Conservation (phyloP, 2,888 invertebrate species). For the Macrosiphum euphorbiae region DNA sequence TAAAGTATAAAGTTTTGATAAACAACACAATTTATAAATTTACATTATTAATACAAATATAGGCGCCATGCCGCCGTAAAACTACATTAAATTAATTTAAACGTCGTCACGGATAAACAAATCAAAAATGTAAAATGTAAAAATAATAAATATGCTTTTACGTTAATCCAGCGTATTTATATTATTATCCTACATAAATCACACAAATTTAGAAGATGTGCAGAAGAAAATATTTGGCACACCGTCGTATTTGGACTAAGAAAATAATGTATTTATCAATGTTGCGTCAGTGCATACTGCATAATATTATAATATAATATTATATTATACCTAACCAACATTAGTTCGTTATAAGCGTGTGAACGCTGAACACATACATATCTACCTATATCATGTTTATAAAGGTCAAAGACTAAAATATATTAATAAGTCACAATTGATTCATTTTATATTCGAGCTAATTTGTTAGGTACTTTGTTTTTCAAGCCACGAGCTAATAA, state of each 20-base stretch:
- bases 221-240: slow-evolving; percentile 25
- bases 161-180: not conserved
- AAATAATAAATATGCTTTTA: slow-evolving; percentile 2
- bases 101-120: not conserved
- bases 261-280: slow-evolving; percentile 19
- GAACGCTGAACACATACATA: not conserved
- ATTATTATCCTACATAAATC: slow-evolving; percentile 17
- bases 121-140: slow-evolving; percentile 6
- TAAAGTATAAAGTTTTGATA: not conserved
- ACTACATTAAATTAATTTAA: not conserved
- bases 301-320: not conserved
- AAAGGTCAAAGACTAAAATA: not conserved
- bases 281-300: not conserved
- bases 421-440: not conserved
- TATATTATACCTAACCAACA: not conserved
- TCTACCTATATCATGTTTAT: not conserved
- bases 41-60: not conserved
- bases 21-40: not conserved
- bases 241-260: not conserved
- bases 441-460: not conserved
- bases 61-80: not conserved
- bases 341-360: not conserved
- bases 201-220: not conserved
- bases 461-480: not conserved
- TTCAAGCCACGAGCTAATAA: not conserved